A percentile compares a stretch with the other conserved stretches of the same genome.
Evolutionary conservation across 2,113 vertebrate species (phyloP).

Genomic region (Eupsittula cactorum): DNA sequence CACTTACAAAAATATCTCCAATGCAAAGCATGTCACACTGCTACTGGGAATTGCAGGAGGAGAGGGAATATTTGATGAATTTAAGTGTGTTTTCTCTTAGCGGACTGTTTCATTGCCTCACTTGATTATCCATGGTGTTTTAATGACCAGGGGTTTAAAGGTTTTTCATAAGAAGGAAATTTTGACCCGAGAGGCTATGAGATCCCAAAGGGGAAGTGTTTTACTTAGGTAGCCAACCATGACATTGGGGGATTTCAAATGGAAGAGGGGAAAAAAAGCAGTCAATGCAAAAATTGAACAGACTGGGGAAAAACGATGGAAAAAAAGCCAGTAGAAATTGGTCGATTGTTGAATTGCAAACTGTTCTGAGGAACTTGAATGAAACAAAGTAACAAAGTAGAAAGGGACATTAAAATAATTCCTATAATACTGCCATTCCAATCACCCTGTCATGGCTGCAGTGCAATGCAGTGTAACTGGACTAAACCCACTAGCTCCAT

Average conservation of each 20-base stretch:
- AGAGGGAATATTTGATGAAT: conserved; percentile 57
- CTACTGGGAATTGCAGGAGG: conserved; percentile 2
- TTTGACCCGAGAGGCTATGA: conserved; percentile 43
- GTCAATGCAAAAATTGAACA: conserved; percentile 43
- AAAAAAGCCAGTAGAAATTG: background rate
- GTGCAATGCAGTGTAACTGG: too few relatives aligned
- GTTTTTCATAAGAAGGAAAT: conserved; percentile 53
- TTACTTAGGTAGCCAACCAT: conserved; percentile 35
- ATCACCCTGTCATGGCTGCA: background rate
- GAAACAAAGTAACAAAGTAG: background rate
- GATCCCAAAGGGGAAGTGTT: conserved; percentile 32
- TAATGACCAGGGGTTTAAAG: conserved; percentile 51
- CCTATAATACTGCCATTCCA: background rate
- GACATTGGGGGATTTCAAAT: conserved; percentile 44
- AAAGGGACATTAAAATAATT: background rate
- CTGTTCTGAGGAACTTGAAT: background rate
- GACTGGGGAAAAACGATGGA: conserved; percentile 11
- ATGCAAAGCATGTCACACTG: conserved; percentile 22
- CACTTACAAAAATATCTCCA: conserved; percentile 1
- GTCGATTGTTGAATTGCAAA: background rate
- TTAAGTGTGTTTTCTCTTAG: conserved; percentile 66
- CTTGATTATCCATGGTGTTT: conserved; percentile 72
- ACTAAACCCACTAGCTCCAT: background rate
- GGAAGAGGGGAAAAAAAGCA: conserved; percentile 18
- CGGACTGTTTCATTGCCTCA: conserved; percentile 47